Base-by-base conservation (phyloP, 2,888 invertebrate species). In the Volucella zonaria region DNA sequence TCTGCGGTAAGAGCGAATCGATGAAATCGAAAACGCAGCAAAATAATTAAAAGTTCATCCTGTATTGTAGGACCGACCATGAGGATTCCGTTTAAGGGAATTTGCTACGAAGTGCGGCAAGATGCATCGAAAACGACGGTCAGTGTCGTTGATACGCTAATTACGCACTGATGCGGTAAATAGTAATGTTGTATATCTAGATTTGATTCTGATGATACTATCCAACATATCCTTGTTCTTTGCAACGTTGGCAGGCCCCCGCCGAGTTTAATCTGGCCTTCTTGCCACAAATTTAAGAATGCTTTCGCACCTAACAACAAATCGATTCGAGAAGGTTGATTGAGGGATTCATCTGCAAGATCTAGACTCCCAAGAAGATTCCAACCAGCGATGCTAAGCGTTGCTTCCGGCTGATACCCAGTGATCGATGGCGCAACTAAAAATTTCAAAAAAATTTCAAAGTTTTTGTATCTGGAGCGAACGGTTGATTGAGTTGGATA, bases 181-280 rank as follows among this genome's bases (percentile, higher is more conserved):
- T 49, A 66, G 31, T 59, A 59, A 14, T 59, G 59, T 2, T 40
- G 59, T 40, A 12, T 14, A 0, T 11, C 3, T 56, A 31, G n/a
- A 6, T 56, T 8, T 56, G 56, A 38, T 2, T 56, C 54, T 2
- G 76, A 82, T 11, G 86, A 79, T 2, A 88, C 87, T 3, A 87
- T 70, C 86, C 87, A 87, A 10, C 87, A 85, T 10, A 87, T 47
- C n/a, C 73, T 31, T 0, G 88, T 86, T 49, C 87, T 87, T 54
- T 87, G 87, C 2, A 86, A 62, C 11, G 66, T 68, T 4, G 87
- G 87, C 9, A 87, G 67, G 56, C 74, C 66, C 6, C 18, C n/a
- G 3, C 86, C 86, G 9, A 86, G 68, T 47, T 71, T 82, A 43
- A 87, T 79, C 74, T 87, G 86, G 1, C 85, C 87, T 15, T 86